phyloP scores from a whole-genome alignment of 2,888 invertebrate genomes.

The Ichneumoninae sp. region DNA sequence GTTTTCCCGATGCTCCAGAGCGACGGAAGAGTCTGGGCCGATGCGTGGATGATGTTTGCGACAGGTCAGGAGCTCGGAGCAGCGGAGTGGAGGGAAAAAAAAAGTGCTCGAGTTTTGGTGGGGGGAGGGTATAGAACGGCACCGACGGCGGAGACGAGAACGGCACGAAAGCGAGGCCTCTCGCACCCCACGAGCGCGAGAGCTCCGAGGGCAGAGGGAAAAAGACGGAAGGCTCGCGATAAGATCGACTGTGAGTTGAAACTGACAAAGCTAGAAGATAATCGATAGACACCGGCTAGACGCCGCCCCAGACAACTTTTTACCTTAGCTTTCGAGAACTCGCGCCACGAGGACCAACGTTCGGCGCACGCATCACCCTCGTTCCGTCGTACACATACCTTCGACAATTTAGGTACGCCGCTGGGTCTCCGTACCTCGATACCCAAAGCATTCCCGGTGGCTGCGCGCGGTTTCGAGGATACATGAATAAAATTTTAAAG shows the following conservation, averaged over 20 bases:
- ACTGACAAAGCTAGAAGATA: slow-evolving; percentile 81
- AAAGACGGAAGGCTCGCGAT: slow-evolving; percentile 58
- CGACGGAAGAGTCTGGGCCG: slow-evolving; percentile 63
- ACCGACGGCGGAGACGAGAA: slow-evolving; percentile 36
- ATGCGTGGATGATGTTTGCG: slow-evolving; percentile 79
- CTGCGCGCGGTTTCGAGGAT: slow-evolving; percentile 3
- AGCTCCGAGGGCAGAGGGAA: slow-evolving; percentile 51
- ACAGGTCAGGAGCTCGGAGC: slow-evolving; percentile 81
- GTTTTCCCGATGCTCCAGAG: slow-evolving; percentile 42
- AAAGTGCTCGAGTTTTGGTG: slow-evolving; percentile 50
- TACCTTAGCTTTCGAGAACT: slow-evolving; percentile 81
- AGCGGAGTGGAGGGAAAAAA: slow-evolving; percentile 49
- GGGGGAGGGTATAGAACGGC: slow-evolving; percentile 28
- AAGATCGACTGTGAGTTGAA: slow-evolving; percentile 74
- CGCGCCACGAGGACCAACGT: slow-evolving; percentile 78
- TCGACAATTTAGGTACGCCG: slow-evolving; percentile 47
- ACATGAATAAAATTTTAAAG: background rate
- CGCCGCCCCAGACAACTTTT: slow-evolving; percentile 84
- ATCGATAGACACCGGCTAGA: slow-evolving; percentile 85
- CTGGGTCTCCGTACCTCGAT: slow-evolving; percentile 25
- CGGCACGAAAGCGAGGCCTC: slow-evolving; percentile 67
- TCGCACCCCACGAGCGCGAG: slow-evolving; percentile 50
- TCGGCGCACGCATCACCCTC: slow-evolving; percentile 70
- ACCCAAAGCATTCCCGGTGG: slow-evolving; percentile 8
- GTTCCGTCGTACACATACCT: slow-evolving; percentile 22